Conservation (phyloP, 1,140 invertebrate genomes). For the Apis mellifera region DNA sequence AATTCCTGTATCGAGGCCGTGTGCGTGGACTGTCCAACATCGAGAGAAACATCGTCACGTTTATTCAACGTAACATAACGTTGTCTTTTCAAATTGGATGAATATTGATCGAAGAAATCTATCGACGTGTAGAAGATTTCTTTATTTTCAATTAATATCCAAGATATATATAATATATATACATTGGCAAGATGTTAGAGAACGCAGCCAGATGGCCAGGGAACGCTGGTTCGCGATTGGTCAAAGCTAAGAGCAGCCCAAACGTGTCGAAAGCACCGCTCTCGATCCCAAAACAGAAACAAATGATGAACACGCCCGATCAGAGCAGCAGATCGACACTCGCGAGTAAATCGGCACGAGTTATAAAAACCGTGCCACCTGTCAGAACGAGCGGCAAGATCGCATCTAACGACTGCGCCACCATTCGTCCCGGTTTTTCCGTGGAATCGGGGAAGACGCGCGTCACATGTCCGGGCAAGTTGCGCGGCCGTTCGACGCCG, state of each 20-base stretch:
- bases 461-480: not conserved
- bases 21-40: not conserved
- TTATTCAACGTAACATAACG: not conserved
- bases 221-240: constrained; percentile 51
- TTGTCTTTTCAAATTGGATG: not conserved
- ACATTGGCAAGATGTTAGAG: constrained; percentile 45
- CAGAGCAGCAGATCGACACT: not conserved
- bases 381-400: constrained; percentile 21
- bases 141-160: no score
- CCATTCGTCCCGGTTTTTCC: not conserved
- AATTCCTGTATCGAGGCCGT: not conserved
- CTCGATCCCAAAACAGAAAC: constrained; percentile 25
- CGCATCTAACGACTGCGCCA: not conserved
- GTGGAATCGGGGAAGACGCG: constrained; percentile 29
- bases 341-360: constrained; percentile 12
- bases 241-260: constrained; percentile 75
- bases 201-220: constrained; percentile 36
- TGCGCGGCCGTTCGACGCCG: constrained; percentile 11
- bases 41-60: not conserved
- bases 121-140: no score
- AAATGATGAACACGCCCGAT: not conserved
- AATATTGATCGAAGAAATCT: not conserved
- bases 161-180: not conserved
- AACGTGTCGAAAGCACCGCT: constrained; percentile 69
- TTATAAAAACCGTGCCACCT: not conserved